Conservation (phyloP, 2,888 invertebrate genomes). For the Drosophila pseudotalamancana region DNA sequence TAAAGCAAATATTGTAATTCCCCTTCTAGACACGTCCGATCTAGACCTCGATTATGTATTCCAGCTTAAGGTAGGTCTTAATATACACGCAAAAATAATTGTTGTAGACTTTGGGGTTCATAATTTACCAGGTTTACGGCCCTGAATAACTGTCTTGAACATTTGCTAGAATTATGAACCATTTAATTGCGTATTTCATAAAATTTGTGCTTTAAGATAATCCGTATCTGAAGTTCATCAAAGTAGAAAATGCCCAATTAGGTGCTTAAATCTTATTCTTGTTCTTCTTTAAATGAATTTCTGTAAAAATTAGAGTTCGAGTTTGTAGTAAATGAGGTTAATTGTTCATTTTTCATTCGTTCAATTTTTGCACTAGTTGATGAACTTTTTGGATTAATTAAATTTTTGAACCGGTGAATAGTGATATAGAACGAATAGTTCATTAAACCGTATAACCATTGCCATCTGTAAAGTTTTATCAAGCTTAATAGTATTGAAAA, state of each 20-base stretch:
- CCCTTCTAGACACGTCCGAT: background rate
- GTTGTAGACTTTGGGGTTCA: background rate
- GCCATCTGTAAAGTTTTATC: too few relatives aligned
- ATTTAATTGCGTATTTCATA: background rate
- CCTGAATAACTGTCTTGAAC: background rate
- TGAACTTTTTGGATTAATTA: too few relatives aligned
- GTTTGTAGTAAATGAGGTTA: too few relatives aligned
- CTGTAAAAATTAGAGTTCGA: too few relatives aligned
- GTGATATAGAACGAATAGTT: too few relatives aligned
- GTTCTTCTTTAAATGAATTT: too few relatives aligned
- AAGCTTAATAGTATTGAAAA: too few relatives aligned
- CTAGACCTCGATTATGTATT: background rate
- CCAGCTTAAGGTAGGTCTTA: constrained; percentile 5
- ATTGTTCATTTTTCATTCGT: too few relatives aligned
- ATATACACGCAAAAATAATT: background rate
- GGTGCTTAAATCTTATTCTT: background rate
- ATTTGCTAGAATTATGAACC: background rate
- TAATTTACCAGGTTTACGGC: background rate
- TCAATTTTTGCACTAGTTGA: too few relatives aligned
- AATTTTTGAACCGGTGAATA: too few relatives aligned
- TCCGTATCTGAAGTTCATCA: background rate
- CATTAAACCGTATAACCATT: too few relatives aligned
- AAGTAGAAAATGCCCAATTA: background rate
- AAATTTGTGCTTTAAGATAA: background rate
- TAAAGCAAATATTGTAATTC: too few relatives aligned